phyloP scores from a whole-genome alignment of 2,113 vertebrate species.

The Grantiella picta region DNA sequence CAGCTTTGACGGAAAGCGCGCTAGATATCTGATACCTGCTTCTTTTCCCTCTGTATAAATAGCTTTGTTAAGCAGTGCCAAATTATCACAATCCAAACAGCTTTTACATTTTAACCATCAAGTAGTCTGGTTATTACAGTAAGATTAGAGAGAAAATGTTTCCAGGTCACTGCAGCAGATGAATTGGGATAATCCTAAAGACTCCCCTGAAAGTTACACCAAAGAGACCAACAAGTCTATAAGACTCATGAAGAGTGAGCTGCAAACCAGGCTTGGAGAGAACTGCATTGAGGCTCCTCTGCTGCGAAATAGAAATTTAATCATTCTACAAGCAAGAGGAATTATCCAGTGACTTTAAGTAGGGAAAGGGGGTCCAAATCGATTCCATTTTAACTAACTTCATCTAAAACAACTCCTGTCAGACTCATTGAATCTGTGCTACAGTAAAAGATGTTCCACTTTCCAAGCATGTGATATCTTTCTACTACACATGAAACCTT shows the following conservation, averaged over 20 bases:
- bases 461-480: neutral
- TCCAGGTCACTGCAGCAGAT: neutral
- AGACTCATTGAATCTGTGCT: neutral
- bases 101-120: neutral
- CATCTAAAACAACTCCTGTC: neutral
- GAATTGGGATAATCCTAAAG: neutral
- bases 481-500: neutral
- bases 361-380: neutral
- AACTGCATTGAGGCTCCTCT: neutral
- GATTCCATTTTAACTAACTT: constrained; percentile 41
- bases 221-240: neutral
- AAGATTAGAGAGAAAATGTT: neutral
- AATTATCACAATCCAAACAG: neutral
- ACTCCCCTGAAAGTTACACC: neutral
- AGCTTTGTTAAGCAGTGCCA: neutral
- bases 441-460: neutral
- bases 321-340: neutral
- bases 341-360: neutral
- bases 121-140: neutral
- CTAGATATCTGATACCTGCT: neutral
- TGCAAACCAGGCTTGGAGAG: neutral
- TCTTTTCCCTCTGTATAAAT: neutral
- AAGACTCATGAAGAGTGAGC: no score
- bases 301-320: neutral
- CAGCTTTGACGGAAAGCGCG: neutral